Conservation (phyloP, 2,888 invertebrate genomes). For the Acleris laterana region DNA sequence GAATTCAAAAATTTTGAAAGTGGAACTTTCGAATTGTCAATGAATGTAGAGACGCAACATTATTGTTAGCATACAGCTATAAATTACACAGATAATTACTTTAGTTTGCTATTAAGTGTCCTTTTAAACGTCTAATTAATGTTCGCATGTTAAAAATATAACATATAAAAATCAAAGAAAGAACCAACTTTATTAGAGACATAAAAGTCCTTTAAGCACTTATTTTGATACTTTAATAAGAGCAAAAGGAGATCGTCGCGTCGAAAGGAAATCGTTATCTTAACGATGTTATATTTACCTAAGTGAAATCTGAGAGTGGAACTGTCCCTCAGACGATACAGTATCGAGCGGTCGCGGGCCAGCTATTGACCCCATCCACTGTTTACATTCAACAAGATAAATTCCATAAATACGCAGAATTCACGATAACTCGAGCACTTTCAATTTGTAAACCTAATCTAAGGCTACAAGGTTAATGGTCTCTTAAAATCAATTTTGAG, state of each 20-base stretch:
- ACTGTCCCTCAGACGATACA: conserved; percentile 75
- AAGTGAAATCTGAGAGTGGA: conserved; percentile 76
- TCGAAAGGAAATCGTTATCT: conserved; percentile 80
- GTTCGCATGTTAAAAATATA: conserved; percentile 23
- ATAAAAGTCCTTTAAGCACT: conserved; percentile 66
- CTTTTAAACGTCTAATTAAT: conserved; percentile 32
- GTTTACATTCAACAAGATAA: conserved; percentile 69
- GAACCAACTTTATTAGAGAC: conserved; percentile 61
- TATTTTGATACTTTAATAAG: conserved; percentile 70
- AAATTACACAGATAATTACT: conserved; percentile 24
- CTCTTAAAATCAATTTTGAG: conserved; percentile 72
- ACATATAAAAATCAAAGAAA: conserved; percentile 35
- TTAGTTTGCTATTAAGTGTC: conserved; percentile 15
- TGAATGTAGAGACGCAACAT: conserved; percentile 20
- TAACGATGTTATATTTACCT: conserved; percentile 76
- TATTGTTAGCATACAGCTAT: background rate
- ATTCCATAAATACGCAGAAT: conserved; percentile 64
- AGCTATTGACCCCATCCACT: conserved; percentile 75
- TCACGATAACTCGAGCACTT: conserved; percentile 60
- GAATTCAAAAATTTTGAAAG: conserved; percentile 28
- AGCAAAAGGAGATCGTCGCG: conserved; percentile 70
- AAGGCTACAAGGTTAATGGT: conserved; percentile 69
- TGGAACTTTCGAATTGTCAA: conserved; percentile 31
- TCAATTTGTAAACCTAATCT: conserved; percentile 75
- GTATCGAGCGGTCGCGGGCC: conserved; percentile 77